Evolutionary conservation across 2,797 vertebrate species (phyloP).

Genomic region (Cryptoprocta ferox): DNA sequence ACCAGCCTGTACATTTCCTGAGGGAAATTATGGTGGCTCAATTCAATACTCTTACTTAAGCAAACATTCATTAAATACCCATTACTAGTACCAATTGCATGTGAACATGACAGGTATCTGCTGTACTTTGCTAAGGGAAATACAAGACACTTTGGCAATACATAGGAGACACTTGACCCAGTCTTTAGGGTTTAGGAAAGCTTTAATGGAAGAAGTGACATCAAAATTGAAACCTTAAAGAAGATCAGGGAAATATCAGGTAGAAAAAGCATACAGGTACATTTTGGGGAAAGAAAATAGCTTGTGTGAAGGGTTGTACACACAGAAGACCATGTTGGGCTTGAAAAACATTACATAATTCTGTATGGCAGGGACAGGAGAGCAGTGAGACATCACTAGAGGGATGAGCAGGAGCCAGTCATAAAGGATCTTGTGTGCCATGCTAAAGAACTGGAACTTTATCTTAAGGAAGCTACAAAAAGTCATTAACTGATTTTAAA

Average conservation of each 20-base stretch:
- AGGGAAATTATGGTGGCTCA: neutral
- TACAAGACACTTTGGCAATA: neutral
- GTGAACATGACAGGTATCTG: neutral
- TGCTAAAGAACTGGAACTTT: neutral
- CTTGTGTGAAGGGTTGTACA: neutral
- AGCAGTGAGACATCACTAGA: neutral
- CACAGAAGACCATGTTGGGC: neutral
- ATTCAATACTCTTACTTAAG: neutral
- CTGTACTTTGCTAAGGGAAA: neutral
- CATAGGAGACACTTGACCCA: neutral
- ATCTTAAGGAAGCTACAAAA: neutral
- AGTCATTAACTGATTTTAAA: neutral
- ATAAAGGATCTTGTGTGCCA: neutral
- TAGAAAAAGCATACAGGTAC: neutral
- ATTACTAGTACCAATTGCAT: neutral
- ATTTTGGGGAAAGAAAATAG: neutral
- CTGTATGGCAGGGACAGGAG: neutral
- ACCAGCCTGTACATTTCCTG: neutral
- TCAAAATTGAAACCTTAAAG: neutral
- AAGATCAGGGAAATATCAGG: neutral
- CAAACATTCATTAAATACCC: neutral
- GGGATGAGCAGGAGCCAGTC: neutral
- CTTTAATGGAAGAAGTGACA: neutral
- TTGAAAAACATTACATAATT: neutral
- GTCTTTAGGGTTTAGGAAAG: neutral